Percentiles rank a stretch among this genome's conserved stretches.
phyloP scores from a whole-genome alignment of 2,797 vertebrate genomes.

The Synaphobranchus kaupii region DNA sequence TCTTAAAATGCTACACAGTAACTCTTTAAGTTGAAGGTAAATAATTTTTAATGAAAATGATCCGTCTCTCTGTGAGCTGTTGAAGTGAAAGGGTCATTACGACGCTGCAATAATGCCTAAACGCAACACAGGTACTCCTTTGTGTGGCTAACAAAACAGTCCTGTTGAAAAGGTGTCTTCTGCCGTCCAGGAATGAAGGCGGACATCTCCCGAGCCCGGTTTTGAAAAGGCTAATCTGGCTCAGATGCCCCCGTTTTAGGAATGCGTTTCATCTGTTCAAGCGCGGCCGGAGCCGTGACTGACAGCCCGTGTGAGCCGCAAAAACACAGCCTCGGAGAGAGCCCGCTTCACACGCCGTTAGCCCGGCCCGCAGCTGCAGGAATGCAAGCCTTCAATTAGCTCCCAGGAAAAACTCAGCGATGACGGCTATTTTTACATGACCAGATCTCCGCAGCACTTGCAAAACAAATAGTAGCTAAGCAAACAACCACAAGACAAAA shows the following conservation, averaged over 20 bases:
- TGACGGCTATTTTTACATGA: conserved; percentile 22
- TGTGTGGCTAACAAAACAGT: background rate
- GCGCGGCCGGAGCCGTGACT: conserved; percentile 23
- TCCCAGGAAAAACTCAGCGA: conserved; percentile 22
- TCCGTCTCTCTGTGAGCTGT: background rate
- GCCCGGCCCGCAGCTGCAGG: conserved; percentile 4
- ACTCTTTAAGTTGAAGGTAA: background rate
- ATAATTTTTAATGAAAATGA: background rate
- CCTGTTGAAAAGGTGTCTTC: background rate
- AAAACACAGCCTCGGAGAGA: background rate
- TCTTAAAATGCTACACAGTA: background rate
- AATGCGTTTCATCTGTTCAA: conserved; percentile 47
- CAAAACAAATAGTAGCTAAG: background rate
- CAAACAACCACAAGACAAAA: background rate
- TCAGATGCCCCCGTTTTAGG: conserved; percentile 43
- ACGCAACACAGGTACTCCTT: background rate
- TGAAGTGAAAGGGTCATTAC: background rate
- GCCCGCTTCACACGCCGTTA: background rate
- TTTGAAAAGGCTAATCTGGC: conserved; percentile 26
- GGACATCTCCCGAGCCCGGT: background rate
- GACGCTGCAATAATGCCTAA: background rate
- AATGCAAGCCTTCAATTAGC: conserved; percentile 35
- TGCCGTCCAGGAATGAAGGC: background rate
- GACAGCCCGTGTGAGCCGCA: background rate
- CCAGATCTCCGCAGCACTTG: background rate